Percentiles rank a stretch among this genome's conserved stretches.
Evolutionary conservation across 1,140 invertebrate species (phyloP).

Genomic region (Battus philenor): DNA sequence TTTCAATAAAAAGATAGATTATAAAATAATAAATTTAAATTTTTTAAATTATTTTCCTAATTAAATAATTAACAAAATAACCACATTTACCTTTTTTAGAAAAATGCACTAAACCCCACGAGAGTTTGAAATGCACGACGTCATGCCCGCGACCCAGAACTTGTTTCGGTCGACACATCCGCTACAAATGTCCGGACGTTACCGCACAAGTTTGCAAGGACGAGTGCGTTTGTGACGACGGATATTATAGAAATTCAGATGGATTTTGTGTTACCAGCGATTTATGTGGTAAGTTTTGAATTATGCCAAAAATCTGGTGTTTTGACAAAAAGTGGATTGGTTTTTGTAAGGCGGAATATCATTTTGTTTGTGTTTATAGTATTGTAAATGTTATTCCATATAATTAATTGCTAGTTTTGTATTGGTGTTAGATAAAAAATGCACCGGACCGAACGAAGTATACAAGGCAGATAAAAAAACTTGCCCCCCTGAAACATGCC

Average conservation of each 20-base stretch:
- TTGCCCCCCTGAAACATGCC: slow-evolving; percentile 15
- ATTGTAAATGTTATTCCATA: too few relatives aligned
- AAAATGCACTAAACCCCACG: neutral
- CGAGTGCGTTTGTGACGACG: slow-evolving; percentile 1
- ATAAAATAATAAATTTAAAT: neutral
- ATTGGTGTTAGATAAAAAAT: slow-evolving; percentile 9
- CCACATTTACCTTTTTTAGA: neutral
- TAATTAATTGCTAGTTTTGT: neutral
- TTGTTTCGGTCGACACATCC: neutral
- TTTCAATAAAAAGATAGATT: too few relatives aligned
- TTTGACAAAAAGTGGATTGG: too few relatives aligned
- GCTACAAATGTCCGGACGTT: neutral
- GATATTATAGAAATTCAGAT: slow-evolving; percentile 7
- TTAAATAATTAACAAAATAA: too few relatives aligned
- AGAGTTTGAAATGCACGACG: neutral
- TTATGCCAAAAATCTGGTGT: too few relatives aligned
- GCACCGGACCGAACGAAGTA: slow-evolving; percentile 10
- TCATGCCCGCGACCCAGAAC: slow-evolving; percentile 9
- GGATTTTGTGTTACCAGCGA: slow-evolving; percentile 9
- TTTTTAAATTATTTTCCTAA: neutral
- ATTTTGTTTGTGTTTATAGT: neutral
- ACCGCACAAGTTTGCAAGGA: slow-evolving; percentile 1
- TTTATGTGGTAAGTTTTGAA: neutral
- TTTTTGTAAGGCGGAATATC: too few relatives aligned
- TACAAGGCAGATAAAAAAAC: slow-evolving; percentile 11